Percentiles rank a stretch among this genome's conserved stretches.
Evolutionary conservation across 1,140 invertebrate genomes (phyloP).

Genomic region (Samia ricini): DNA sequence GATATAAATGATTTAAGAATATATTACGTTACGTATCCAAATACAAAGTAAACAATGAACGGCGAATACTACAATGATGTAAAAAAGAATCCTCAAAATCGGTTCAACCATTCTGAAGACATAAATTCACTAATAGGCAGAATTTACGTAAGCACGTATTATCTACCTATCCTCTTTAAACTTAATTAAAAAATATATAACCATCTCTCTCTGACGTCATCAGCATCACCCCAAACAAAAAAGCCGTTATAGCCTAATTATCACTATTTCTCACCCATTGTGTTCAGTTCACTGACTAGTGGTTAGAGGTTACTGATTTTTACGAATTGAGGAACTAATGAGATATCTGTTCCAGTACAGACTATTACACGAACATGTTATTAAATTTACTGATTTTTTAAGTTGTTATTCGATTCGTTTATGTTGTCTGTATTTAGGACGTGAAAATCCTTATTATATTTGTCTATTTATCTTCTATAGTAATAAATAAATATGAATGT

Average conservation of each 20-base stretch:
- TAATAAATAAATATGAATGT: too few species aligned
- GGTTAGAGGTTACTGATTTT: conserved; percentile 10
- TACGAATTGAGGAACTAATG: conserved; percentile 1
- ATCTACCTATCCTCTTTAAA: neutral
- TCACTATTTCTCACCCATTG: conserved; percentile 43
- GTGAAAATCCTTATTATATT: too few species aligned
- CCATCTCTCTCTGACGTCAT: neutral
- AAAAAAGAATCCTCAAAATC: too few species aligned
- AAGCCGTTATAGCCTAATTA: conserved; percentile 29
- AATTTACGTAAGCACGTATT: neutral
- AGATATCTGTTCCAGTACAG: neutral
- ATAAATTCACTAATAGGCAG: too few species aligned
- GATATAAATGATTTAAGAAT: too few species aligned
- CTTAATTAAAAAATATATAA: neutral
- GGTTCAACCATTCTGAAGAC: too few species aligned
- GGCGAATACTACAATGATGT: too few species aligned
- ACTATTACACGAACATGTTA: neutral
- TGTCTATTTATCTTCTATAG: too few species aligned
- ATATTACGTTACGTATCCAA: too few species aligned
- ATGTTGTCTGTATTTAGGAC: neutral
- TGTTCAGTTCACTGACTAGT: conserved; percentile 38
- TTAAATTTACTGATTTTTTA: conserved; percentile 3
- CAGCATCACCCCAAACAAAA: neutral
- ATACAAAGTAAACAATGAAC: too few species aligned
- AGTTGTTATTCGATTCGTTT: conserved; percentile 2